Base-by-base conservation (phyloP, 1,140 invertebrate genomes). In the Arion vulgaris region DNA sequence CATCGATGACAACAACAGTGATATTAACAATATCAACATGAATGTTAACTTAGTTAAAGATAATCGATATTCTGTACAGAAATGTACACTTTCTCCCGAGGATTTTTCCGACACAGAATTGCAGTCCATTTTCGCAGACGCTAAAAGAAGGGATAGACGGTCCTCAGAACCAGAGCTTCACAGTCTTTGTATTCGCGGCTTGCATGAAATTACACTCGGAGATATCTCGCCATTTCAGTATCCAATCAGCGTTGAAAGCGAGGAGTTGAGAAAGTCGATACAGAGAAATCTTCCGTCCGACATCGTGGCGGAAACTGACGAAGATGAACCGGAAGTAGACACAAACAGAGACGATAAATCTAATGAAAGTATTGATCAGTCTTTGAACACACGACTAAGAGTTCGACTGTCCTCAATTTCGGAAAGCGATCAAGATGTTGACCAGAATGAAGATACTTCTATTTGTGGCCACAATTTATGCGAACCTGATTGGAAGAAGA, bases 281-380 rank as follows among this genome's bases (percentile, higher is more conserved):
- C 32, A 68, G 28, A 38, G 15, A 23, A 66, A 62, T 26, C 57
- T 79, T n/a, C 76, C 76, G 23, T 79, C 76, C 1, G 76, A 79
- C 32, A 62, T 79, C 38, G 76, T 79, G 1, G 76, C 76, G 19
- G 76, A 79, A 45, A 53, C 49, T 13, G 76, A 79, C 34, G 76
- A 79, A n/a, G 76, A 79, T 19, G 76, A 68, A 36, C 2, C 1
- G 19, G 62, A 66, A 66, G 2, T 28, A 32, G 62, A 66, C 4
- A 66, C n/a, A 32, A 66, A 66, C 62, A 66, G 7, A 32, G 19
- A 32, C 19, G n/a, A 17, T 9, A 66, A 1, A 5, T 1, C 28
- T 0, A 28, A 7, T 28, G n/a, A 1, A 1, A 5, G 5, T 28
- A 66, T 32, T 7, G 17, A 32, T 32, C 62, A 7, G 17, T 32